A percentile compares a stretch with the other conserved stretches of the same genome.
Conservation (phyloP, 1,140 invertebrate genomes). For the Glomeris maerens region DNA sequence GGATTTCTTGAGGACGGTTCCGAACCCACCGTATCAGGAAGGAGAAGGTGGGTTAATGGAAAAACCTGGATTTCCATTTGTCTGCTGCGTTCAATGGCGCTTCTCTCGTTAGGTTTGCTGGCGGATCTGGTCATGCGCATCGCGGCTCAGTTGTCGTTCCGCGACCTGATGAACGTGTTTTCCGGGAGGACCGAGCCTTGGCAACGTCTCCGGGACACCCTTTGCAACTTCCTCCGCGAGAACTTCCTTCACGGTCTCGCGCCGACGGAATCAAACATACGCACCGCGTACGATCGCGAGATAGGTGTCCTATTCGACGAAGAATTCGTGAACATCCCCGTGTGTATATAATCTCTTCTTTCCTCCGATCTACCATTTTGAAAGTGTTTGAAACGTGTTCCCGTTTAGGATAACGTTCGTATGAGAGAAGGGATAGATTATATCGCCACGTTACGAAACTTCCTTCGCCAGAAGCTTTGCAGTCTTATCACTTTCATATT, state of each 20-base stretch:
- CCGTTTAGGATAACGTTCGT: conserved; percentile 24
- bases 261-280: conserved; percentile 23
- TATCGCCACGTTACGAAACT: conserved; percentile 27
- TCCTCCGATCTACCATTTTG: no score
- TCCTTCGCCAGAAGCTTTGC: conserved; percentile 23
- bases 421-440: conserved; percentile 31
- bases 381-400: not conserved
- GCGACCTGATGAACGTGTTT: conserved; percentile 33
- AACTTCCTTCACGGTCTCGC: conserved; percentile 23
- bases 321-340: no score
- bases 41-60: conserved; percentile 24
- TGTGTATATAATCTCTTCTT: no score
- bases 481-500: conserved; percentile 25
- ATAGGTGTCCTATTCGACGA: no score
- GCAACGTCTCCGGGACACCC: conserved; percentile 19
- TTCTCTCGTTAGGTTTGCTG: conserved; percentile 22
- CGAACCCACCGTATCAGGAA: conserved; percentile 27
- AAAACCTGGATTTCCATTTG: not conserved
- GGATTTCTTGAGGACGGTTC: conserved; percentile 31
- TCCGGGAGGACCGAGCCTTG: conserved; percentile 13
- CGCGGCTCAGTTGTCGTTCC: conserved; percentile 30
- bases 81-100: conserved; percentile 27
- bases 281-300: conserved; percentile 14
- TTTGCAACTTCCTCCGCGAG: conserved; percentile 26
- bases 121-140: conserved; percentile 23